Evolutionary conservation across 2,797 vertebrate genomes (phyloP).

Genomic region (Anniella stebbinsi): DNA sequence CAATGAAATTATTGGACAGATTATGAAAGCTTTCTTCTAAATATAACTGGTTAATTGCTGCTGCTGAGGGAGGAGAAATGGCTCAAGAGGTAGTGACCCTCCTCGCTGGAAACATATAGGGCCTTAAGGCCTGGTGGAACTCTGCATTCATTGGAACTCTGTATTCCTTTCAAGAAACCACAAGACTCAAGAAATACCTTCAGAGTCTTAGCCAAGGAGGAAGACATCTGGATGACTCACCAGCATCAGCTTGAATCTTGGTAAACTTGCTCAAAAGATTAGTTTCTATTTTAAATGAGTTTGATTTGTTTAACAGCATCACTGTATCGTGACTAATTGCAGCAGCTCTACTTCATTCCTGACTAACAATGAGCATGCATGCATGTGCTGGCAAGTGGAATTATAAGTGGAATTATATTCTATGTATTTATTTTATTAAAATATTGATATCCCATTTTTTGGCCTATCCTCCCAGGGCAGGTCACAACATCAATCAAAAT

Average conservation of each 20-base stretch:
- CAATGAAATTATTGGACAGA: not conserved
- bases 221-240: not conserved
- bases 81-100: not conserved
- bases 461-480: not conserved
- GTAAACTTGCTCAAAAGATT: not conserved
- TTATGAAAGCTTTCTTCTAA: not conserved
- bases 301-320: not conserved
- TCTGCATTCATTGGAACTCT: not conserved
- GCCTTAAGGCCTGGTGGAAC: not conserved
- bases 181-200: not conserved
- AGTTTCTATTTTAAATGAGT: not conserved
- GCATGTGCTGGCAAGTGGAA: not conserved
- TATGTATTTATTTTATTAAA: not conserved
- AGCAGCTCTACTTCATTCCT: not conserved
- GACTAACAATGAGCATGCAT: not conserved
- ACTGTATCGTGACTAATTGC: too few relatives aligned
- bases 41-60: not conserved
- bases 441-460: not conserved
- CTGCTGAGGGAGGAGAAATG: not conserved
- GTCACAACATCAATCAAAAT: not conserved
- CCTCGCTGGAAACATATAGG: not conserved
- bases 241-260: not conserved
- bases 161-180: not conserved
- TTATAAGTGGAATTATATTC: not conserved
- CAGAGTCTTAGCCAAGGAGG: not conserved